phyloP scores from a whole-genome alignment of 2,797 vertebrate genomes.

The Clarias fuscus region DNA sequence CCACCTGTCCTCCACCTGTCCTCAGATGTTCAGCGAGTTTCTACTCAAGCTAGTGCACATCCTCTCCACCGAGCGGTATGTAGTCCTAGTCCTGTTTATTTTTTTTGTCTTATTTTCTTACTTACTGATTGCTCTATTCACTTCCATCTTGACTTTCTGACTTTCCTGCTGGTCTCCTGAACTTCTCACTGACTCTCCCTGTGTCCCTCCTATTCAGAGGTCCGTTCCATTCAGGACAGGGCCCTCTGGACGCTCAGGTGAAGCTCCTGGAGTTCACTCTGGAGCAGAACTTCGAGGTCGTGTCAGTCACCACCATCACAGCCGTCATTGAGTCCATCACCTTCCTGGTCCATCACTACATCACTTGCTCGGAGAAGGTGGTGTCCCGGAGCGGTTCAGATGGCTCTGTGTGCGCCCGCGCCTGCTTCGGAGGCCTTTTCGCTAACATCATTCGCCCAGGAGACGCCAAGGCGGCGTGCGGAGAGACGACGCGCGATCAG shows the following conservation, averaged over 20 bases:
- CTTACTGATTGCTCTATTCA: not conserved
- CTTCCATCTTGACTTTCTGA: not conserved
- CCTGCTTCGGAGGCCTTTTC: constrained; percentile 96
- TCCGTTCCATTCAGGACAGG: constrained; percentile 94
- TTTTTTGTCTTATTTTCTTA: not conserved
- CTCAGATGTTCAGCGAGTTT: constrained; percentile 99
- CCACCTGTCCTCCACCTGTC: constrained; percentile 93
- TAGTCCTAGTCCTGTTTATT: not conserved
- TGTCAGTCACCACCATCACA: constrained; percentile 93
- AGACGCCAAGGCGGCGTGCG: constrained; percentile 94
- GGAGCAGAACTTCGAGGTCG: constrained; percentile 97
- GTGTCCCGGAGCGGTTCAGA: constrained; percentile 96
- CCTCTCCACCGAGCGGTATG: constrained; percentile 94
- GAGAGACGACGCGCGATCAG: constrained; percentile 96
- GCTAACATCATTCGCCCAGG: constrained; percentile 97
- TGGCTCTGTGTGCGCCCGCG: constrained; percentile 93
- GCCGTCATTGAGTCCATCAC: constrained; percentile 96
- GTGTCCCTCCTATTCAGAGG: constrained; percentile 74
- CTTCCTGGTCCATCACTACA: constrained; percentile 97
- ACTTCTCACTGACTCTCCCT: not conserved
- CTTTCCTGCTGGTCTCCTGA: not conserved
- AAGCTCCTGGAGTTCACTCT: constrained; percentile 96
- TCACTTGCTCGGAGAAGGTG: constrained; percentile 96
- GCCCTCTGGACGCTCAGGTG: constrained; percentile 95
- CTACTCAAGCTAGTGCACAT: constrained; percentile 96